Conservation (phyloP, 2,888 invertebrate species). For the Eilema griseolum region DNA sequence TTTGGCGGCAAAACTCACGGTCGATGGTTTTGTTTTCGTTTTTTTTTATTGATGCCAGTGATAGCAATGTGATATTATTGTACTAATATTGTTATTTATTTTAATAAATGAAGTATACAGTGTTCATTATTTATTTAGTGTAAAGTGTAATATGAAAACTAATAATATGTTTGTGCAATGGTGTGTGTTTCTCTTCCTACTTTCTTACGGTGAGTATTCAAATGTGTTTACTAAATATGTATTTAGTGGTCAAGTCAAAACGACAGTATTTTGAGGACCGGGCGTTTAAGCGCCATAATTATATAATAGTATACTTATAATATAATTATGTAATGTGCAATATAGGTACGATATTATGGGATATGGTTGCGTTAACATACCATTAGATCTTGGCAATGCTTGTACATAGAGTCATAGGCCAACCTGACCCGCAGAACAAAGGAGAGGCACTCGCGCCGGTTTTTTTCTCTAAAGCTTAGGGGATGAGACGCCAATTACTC, state of each 20-base stretch:
- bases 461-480: too few relatives aligned
- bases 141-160: constrained; percentile 26
- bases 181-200: constrained; percentile 52
- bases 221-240: constrained; percentile 25
- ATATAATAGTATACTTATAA: neutral
- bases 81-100: constrained; percentile 18
- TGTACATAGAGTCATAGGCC: too few relatives aligned
- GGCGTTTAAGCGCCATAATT: neutral
- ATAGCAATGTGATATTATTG: constrained; percentile 15
- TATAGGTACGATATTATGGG: too few relatives aligned
- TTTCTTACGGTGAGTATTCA: constrained; percentile 64
- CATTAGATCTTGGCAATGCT: too few relatives aligned
- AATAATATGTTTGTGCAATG: constrained; percentile 52
- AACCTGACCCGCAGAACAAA: too few relatives aligned
- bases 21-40: constrained; percentile 41
- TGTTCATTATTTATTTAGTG: constrained; percentile 22
- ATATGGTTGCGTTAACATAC: too few relatives aligned
- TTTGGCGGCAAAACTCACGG: constrained; percentile 74
- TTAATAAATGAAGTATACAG: neutral
- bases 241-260: neutral
- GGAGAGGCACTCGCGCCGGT: too few relatives aligned
- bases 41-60: constrained; percentile 29
- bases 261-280: neutral
- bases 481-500: too few relatives aligned
- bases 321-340: too few relatives aligned